phyloP scores from a whole-genome alignment of 2,797 vertebrate species.

The Cynodonichthys magdalenae region DNA sequence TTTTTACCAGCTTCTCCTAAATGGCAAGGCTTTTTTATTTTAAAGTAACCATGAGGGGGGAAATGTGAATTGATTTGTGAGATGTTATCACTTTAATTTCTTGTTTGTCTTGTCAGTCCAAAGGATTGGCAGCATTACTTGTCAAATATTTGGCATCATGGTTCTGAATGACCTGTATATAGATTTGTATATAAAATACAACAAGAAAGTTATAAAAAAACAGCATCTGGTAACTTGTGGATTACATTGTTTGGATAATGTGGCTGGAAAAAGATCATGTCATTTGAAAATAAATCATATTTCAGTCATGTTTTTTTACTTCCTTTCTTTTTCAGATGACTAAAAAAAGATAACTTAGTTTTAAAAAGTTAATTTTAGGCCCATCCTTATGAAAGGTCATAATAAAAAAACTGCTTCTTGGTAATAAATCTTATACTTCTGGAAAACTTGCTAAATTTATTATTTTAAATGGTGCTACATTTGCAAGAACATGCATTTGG shows the following conservation, averaged over 20 bases:
- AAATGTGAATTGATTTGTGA: slow-evolving; percentile 63
- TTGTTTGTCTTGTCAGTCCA: slow-evolving; percentile 66
- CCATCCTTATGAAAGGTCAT: too few relatives aligned
- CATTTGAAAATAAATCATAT: slow-evolving; percentile 68
- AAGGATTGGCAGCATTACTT: slow-evolving; percentile 60
- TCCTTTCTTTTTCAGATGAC: background rate
- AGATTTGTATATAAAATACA: slow-evolving; percentile 74
- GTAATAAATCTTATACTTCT: too few relatives aligned
- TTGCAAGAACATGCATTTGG: too few relatives aligned
- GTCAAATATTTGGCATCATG: slow-evolving; percentile 52
- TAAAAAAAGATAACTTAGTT: too few relatives aligned
- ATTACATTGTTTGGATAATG: slow-evolving; percentile 54
- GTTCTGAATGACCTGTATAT: slow-evolving; percentile 65
- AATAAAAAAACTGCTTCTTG: too few relatives aligned
- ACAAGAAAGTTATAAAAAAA: slow-evolving; percentile 48
- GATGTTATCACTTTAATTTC: slow-evolving; percentile 55
- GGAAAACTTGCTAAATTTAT: too few relatives aligned
- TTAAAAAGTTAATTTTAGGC: too few relatives aligned
- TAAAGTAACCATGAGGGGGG: slow-evolving; percentile 33
- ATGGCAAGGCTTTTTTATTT: slow-evolving; percentile 50
- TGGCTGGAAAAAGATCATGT: slow-evolving; percentile 48
- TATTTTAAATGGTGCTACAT: too few relatives aligned
- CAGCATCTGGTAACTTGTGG: slow-evolving; percentile 54
- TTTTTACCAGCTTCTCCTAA: slow-evolving; percentile 50
- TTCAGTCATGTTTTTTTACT: slow-evolving; percentile 30